Conservation (phyloP, 2,113 vertebrate genomes). For the Lasiurus cinereus region DNA sequence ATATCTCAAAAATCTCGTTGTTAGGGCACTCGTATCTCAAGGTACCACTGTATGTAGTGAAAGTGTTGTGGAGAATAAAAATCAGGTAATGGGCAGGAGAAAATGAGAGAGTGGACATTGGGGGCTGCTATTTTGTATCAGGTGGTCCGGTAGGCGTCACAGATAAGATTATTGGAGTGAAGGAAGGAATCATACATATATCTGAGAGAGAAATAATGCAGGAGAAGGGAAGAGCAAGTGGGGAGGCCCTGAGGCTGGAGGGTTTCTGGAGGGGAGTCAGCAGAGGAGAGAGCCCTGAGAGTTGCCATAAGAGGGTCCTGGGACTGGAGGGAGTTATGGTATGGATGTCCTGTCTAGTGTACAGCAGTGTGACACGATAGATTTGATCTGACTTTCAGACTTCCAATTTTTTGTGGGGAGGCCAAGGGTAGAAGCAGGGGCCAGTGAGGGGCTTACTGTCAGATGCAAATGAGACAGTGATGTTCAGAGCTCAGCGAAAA, state of each 20-base stretch:
- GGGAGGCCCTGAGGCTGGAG: neutral
- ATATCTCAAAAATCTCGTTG: no score
- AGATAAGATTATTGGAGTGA: neutral
- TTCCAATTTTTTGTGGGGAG: neutral
- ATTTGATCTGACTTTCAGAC: neutral
- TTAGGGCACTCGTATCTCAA: no score
- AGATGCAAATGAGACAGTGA: neutral
- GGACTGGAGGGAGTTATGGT: neutral
- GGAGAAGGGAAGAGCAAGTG: neutral
- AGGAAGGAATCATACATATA: neutral
- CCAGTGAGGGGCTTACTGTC: neutral
- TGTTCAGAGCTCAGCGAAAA: neutral
- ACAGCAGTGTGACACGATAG: neutral
- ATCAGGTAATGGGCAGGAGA: neutral
- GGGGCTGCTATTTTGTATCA: neutral
- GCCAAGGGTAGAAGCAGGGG: neutral
- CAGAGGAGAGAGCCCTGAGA: neutral
- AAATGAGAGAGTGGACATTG: neutral
- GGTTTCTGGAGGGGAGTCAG: neutral
- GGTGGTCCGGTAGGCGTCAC: neutral
- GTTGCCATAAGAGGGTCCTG: fast-evolving
- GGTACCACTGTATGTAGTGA: no score
- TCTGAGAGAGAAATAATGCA: neutral
- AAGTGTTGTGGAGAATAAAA: neutral
- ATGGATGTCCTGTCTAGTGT: neutral